These are phyloP conservation scores for Baccha elongata DNA, from an alignment of 2,888 invertebrate species.

Conservation along the genomic window DNA sequence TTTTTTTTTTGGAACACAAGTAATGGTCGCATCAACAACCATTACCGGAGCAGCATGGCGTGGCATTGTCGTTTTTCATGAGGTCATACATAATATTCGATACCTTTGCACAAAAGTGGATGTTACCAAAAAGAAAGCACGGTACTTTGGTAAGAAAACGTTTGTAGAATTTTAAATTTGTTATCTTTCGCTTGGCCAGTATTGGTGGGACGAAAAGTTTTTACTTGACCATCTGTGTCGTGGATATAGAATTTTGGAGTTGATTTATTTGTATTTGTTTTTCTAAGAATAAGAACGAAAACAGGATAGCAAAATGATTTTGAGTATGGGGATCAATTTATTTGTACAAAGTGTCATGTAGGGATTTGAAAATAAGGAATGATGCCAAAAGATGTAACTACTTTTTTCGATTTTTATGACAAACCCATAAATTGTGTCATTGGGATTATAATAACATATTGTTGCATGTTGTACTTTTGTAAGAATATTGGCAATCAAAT, in stretches of 20 bases:
- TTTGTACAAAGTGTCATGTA: not conserved
- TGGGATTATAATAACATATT: too few relatives aligned
- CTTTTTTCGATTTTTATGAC: not conserved
- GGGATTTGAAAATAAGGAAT: not conserved
- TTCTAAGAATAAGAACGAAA: not conserved
- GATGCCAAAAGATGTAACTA: not conserved
- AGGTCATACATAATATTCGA: constrained; percentile 15
- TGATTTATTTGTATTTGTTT: constrained; percentile 34
- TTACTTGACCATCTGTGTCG: constrained; percentile 22
- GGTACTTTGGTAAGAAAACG: constrained; percentile 42
- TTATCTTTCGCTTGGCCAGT: not conserved
- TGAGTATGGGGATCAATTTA: not conserved
- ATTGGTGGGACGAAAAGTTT: not conserved
- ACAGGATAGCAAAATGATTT: not conserved
- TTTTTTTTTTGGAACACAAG: constrained; percentile 8
- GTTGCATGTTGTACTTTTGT: too few relatives aligned
- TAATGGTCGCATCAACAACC: constrained; percentile 27
- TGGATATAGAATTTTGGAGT: constrained; percentile 13
- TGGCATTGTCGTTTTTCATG: constrained; percentile 29
- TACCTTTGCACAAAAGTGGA: constrained; percentile 24
- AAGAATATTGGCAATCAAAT: too few relatives aligned
- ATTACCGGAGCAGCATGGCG: constrained; percentile 24
- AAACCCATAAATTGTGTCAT: too few relatives aligned
- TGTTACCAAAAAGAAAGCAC: constrained; percentile 35
- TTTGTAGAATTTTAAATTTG: constrained; percentile 43